A percentile compares a stretch with the other conserved stretches of the same genome.
Evolutionary conservation across 2,888 invertebrate species (phyloP).

Genomic region (Aporophyla nigra): DNA sequence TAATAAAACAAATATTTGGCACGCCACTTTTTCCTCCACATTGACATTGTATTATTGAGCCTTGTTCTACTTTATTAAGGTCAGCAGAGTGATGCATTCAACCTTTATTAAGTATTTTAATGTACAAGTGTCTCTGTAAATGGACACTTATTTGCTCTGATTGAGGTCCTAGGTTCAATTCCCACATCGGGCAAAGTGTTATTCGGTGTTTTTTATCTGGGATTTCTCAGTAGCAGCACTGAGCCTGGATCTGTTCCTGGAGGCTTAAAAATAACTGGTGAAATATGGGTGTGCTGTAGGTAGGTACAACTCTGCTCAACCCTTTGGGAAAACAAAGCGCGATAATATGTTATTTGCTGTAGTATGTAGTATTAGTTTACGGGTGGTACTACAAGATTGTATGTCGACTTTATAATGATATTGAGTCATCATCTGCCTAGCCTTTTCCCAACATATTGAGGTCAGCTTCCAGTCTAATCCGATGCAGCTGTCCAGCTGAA

Average conservation of each 20-base stretch:
- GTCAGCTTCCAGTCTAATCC: background rate
- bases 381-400: background rate
- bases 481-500: too few relatives aligned
- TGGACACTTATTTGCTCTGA: background rate
- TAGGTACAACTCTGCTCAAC: too few relatives aligned
- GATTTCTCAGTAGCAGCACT: too few relatives aligned
- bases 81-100: constrained; percentile 39
- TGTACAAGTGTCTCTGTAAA: constrained; percentile 3
- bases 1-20: constrained; percentile 36
- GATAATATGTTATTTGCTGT: too few relatives aligned
- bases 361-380: background rate
- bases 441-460: background rate
- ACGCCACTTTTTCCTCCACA: constrained; percentile 47
- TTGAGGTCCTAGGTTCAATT: too few relatives aligned
- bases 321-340: too few relatives aligned
- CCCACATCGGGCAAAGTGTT: too few relatives aligned
- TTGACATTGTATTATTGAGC: constrained; percentile 48
- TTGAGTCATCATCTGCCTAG: background rate
- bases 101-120: constrained; percentile 11
- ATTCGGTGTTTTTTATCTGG: too few relatives aligned
- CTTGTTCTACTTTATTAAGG: constrained; percentile 57
- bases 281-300: background rate
- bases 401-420: background rate
- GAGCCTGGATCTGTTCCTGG: too few relatives aligned
- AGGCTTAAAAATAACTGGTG: too few relatives aligned